These are phyloP conservation scores for Acanthornis magna DNA, from an alignment of 2,797 vertebrate species.

Conservation along the genomic window DNA sequence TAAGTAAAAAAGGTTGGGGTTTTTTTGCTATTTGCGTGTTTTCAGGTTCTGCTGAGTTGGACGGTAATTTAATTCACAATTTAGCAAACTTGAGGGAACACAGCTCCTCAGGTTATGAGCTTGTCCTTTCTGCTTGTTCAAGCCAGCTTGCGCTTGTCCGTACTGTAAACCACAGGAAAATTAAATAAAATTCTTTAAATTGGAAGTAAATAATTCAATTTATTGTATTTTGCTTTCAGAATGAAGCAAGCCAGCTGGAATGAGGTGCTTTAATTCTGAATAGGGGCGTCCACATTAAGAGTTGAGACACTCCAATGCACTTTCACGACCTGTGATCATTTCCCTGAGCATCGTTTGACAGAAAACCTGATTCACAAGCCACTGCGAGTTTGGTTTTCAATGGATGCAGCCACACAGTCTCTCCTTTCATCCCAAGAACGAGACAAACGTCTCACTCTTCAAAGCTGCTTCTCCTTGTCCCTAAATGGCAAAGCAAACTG, in stretches of 20 bases:
- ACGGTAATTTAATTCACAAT: neutral
- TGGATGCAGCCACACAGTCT: neutral
- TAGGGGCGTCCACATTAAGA: neutral
- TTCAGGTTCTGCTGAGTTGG: neutral
- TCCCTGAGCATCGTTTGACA: neutral
- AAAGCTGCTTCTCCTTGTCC: neutral
- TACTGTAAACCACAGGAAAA: neutral
- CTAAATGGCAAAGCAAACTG: neutral
- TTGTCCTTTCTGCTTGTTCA: neutral
- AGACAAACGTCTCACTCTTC: neutral
- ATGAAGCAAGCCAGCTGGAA: neutral
- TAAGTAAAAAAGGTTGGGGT: neutral
- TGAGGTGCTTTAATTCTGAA: neutral
- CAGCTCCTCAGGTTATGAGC: neutral
- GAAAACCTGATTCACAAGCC: neutral
- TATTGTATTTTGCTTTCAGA: neutral
- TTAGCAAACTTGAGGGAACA: neutral
- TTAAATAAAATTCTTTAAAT: neutral
- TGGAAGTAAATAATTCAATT: neutral
- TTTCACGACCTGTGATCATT: neutral
- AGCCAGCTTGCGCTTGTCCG: neutral
- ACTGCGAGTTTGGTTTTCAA: neutral
- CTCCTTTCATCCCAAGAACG: neutral
- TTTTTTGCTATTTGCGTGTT: neutral
- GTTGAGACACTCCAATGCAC: neutral